A percentile compares a stretch with the other conserved stretches of the same genome.
phyloP scores from a whole-genome alignment of 2,113 vertebrate genomes.

The Anarrhichthys ocellatus region DNA sequence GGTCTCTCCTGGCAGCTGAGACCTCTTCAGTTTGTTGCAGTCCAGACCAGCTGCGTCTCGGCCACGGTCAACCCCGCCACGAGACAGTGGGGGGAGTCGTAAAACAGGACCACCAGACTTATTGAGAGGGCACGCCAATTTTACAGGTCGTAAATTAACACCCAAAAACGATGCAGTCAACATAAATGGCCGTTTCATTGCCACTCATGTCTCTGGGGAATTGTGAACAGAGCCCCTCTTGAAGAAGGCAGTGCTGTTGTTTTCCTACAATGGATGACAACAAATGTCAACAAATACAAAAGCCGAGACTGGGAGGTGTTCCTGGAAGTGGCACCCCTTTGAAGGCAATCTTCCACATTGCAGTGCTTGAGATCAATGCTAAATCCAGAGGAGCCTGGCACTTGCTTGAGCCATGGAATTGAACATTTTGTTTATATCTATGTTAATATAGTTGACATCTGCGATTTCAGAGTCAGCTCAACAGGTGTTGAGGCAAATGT shows the following conservation, averaged over 20 bases:
- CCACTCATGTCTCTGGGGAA: constrained; percentile 9
- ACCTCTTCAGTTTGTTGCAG: neutral
- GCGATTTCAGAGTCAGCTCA: neutral
- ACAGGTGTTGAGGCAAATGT: neutral
- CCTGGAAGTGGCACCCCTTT: constrained; percentile 13
- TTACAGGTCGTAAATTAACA: constrained; percentile 66
- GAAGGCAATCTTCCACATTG: constrained; percentile 13
- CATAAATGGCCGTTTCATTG: constrained; percentile 25
- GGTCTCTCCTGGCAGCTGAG: constrained; percentile 12
- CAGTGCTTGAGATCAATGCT: constrained; percentile 8
- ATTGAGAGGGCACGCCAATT: constrained; percentile 12
- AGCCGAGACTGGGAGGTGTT: constrained; percentile 13
- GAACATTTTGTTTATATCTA: neutral
- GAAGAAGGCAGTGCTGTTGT: neutral
- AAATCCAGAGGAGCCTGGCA: constrained; percentile 34
- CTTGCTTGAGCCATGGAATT: neutral
- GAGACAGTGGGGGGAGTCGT: constrained; percentile 3
- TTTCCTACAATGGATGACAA: constrained; percentile 30
- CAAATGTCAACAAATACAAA: constrained; percentile 35
- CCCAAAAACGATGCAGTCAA: constrained; percentile 16
- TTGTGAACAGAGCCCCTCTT: neutral
- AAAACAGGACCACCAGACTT: constrained; percentile 35
- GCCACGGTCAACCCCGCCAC: constrained; percentile 18
- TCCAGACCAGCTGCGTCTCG: constrained; percentile 22
- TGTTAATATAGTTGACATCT: neutral